These are phyloP conservation scores for Tyria jacobaeae DNA, from an alignment of 2,888 invertebrate genomes.

Conservation along the genomic window DNA sequence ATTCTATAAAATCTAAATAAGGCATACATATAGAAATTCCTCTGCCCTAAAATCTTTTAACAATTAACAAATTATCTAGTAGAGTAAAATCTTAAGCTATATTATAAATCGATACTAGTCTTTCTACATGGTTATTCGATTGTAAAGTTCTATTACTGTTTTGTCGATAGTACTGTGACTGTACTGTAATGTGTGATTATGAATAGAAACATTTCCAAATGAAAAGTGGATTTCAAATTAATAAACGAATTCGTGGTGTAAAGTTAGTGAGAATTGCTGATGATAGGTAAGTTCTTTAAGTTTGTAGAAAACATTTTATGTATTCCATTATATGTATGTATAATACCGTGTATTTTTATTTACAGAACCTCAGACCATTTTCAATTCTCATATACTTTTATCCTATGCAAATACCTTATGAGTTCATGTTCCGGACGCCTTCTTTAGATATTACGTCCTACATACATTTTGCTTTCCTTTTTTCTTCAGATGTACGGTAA, in stretches of 20 bases:
- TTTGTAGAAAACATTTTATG: neutral
- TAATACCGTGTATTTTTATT: neutral
- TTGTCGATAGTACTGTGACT: conserved; percentile 40
- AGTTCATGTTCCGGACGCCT: no score
- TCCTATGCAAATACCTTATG: no score
- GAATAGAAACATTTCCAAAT: conserved; percentile 17
- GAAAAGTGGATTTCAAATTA: conserved; percentile 14
- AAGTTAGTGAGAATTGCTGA: neutral
- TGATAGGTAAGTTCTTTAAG: neutral
- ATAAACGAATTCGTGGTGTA: neutral
- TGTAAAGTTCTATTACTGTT: conserved; percentile 40
- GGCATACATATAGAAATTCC: conserved; percentile 21
- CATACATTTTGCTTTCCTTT: no score
- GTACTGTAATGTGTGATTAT: conserved; percentile 14
- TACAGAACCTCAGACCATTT: neutral
- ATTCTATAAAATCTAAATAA: conserved; percentile 13
- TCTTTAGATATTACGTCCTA: no score
- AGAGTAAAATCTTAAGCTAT: conserved; percentile 37
- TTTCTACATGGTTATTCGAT: conserved; percentile 50
- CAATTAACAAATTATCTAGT: conserved; percentile 29
- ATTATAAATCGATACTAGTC: conserved; percentile 45
- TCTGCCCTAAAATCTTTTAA: conserved; percentile 16
- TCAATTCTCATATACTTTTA: no score
- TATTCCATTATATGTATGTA: neutral
- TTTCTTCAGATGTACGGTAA: no score